Evolutionary conservation across 2,888 invertebrate genomes (phyloP), one percentile per base, ranked within the genome.

Genomic region (Eurytoma adleriae): DNA sequence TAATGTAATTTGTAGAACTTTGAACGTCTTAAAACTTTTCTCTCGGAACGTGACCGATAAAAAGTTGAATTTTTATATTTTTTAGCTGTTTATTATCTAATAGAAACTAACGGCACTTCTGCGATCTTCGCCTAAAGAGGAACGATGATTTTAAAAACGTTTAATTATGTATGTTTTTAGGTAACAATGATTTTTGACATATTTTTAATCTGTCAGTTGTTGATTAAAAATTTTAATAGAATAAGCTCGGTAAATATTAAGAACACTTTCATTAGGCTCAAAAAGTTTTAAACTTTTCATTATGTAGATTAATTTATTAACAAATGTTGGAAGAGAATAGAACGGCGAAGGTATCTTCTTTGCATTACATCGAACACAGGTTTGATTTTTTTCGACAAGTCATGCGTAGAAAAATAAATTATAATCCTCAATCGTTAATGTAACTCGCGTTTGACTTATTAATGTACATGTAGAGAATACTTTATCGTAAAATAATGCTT

Each of bases 391-490:
- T 24, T 78, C 74, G 67, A 64, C 68, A 79, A 79, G 81, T 79
- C 79, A 75, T 79, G 73, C 79, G 68, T 81, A 81, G 67, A 81
- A 81, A 81, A 81, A 81, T 81, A 81, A 81, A 81, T 81, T 78
- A 79, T 68, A 75, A 67, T 68, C 20, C 30, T 81, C 78, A 64
- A 81, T 80, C 3, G 70, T 80, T 61, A 81, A 13, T 73, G 67
- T 68, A 70, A 68, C 72, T 67, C 40, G 59, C 62, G 18, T 74
- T 78, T 72, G 81, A 81, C 78, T 79, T 67, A 76, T 78, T 70
- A 68, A 64, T 69, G 57, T 77, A 77, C 73, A 18, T 1, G 13
- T 14, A 61, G 24, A 62, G 72, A 81, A 81, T 78, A 81, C 74
- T 81, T 81, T 76, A 64, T 69, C 59, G 73, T 62, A 64, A 67